These are phyloP conservation scores for Oxyura jamaicensis DNA, from an alignment of 2,113 vertebrate genomes.

Conservation along the genomic window DNA sequence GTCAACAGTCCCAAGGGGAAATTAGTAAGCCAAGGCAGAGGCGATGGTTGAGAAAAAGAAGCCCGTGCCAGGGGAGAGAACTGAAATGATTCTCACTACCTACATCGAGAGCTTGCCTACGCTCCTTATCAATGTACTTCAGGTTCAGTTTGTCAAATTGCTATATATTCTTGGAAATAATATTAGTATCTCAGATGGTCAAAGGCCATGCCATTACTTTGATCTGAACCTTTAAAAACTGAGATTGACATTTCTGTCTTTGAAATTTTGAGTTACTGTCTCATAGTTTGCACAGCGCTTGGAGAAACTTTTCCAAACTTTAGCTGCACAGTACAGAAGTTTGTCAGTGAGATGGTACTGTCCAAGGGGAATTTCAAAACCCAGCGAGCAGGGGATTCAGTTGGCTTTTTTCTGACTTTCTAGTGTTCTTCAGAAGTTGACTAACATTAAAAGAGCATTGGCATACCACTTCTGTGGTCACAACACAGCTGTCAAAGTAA, in stretches of 20 bases:
- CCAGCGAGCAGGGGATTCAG: not conserved
- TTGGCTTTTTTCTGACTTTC: not conserved
- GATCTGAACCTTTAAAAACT: not conserved
- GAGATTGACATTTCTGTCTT: slow-evolving; percentile 4
- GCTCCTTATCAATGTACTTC: not conserved
- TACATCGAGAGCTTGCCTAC: not conserved
- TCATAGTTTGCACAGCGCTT: not conserved
- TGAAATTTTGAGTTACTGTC: not conserved
- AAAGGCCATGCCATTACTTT: not conserved
- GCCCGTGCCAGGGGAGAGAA: not conserved
- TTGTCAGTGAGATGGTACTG: not conserved
- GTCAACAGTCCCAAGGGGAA: not conserved
- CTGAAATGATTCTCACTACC: not conserved
- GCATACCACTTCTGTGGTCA: not conserved
- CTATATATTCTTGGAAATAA: not conserved
- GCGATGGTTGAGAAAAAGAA: not conserved
- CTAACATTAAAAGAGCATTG: not conserved
- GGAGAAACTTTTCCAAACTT: not conserved
- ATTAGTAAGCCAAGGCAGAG: not conserved
- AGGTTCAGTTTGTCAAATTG: not conserved
- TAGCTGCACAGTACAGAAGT: not conserved
- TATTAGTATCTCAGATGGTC: not conserved
- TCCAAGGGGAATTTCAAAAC: not conserved
- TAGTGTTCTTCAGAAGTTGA: not conserved
- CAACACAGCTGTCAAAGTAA: not conserved